Percentiles rank a stretch among this genome's conserved stretches.
Conservation (phyloP, 2,113 vertebrate species). For the Alectura lathami region DNA sequence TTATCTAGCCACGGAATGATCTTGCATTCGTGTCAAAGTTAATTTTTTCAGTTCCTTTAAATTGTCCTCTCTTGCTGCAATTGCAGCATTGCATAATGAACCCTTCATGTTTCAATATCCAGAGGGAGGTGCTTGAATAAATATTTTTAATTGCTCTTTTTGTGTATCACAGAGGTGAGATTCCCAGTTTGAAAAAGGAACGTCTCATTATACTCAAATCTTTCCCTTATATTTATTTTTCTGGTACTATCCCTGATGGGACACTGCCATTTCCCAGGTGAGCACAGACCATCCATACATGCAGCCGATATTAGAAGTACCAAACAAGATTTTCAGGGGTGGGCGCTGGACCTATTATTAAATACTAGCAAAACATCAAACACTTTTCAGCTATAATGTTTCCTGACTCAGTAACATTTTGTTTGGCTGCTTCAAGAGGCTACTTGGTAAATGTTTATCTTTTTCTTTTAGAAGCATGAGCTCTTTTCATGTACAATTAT, state of each 20-base stretch:
- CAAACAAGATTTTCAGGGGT: background rate
- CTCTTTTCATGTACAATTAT: background rate
- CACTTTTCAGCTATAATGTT: background rate
- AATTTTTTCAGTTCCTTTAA: constrained; percentile 37
- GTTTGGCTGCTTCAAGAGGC: constrained; percentile 19
- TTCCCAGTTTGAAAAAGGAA: background rate
- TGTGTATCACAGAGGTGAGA: constrained; percentile 5
- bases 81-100: background rate
- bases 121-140: constrained; percentile 45
- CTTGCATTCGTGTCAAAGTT: constrained; percentile 24
- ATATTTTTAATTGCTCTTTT: constrained; percentile 45
- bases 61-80: constrained; percentile 6
- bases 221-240: background rate
- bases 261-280: background rate
- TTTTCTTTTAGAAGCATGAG: constrained; percentile 17
- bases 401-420: background rate
- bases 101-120: constrained; percentile 13
- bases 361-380: background rate
- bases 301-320: background rate
- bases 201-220: background rate
- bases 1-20: background rate
- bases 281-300: background rate
- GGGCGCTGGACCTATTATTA: background rate
- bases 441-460: constrained; percentile 43
- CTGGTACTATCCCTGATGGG: background rate